Base-by-base conservation (phyloP, 2,888 invertebrate species). In the Heliconius sara region DNA sequence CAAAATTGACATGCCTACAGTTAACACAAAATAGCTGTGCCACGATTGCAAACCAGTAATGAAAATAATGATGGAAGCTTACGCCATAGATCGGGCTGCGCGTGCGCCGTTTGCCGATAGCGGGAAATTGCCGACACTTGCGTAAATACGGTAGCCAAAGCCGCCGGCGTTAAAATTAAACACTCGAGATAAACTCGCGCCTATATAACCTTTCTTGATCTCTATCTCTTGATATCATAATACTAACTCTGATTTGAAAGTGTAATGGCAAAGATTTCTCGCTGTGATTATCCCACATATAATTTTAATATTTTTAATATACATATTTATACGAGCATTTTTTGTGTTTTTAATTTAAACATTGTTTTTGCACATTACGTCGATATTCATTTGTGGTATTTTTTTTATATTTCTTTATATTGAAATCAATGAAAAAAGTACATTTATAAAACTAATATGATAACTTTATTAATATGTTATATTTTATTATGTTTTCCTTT, bases 31-130 rank as follows among this genome's bases (percentile, higher is more conserved):
- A 83, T 86, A 84, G 87, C 89, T 88, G 88, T 89, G 89, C 89
- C 87, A 89, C 88, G 89, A 90, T 88, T 88, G 88, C 87, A 84
- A 88, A 89, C 86, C 89, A 88, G 90, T 91, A 93, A 92, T 92
- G 91, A 91, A 91, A 91, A 92, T 93, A 93, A 92, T 91, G 93
- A 94, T 93, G 91, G 92, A 91, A 91, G 87, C 88, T 92, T 92
- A 90, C 92, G 91, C 90, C 91, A 92, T 88, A 89, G 88, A 90
- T 89, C 90, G 88, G 88, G 87, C 84, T 84, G 89, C 91, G 92
- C 92, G 93, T 90, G 92, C 91, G 88, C 89, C 76, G 90, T 87
- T 86, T 89, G 89, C 87, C 89, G 92, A 91, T 92, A 88, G 90
- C 89, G 90, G 90, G 89, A 91, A 92, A 91, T 91, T 90, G 89